Evolutionary conservation across 2,797 vertebrate genomes (phyloP).

Genomic region (Syngnathus rostellatus): DNA sequence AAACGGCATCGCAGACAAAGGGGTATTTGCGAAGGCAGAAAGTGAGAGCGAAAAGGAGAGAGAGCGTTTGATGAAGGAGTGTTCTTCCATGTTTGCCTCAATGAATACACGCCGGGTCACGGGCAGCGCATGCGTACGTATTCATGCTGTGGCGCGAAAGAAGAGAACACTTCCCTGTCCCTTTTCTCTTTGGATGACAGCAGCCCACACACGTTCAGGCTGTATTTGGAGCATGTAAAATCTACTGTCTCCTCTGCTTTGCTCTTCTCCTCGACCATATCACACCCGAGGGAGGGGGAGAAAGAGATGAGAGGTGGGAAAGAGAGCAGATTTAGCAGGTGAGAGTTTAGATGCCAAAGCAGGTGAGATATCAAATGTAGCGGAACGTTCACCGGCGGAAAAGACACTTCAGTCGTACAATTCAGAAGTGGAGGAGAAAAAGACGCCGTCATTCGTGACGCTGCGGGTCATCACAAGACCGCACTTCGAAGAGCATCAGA

Average conservation of each 20-base stretch:
- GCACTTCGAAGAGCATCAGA: background rate
- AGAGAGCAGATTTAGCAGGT: slow-evolving; percentile 41
- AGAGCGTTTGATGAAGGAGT: slow-evolving; percentile 46
- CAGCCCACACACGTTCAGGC: slow-evolving; percentile 40
- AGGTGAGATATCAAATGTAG: slow-evolving; percentile 32
- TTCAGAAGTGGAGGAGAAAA: slow-evolving; percentile 8
- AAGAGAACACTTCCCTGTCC: slow-evolving; percentile 48
- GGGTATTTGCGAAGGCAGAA: slow-evolving; percentile 41
- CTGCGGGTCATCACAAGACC: background rate
- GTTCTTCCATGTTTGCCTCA: slow-evolving; percentile 54
- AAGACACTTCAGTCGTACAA: background rate
- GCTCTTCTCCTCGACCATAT: slow-evolving; percentile 40
- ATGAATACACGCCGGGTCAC: slow-evolving; percentile 34
- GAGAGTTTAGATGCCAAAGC: slow-evolving; percentile 43
- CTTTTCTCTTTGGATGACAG: slow-evolving; percentile 54
- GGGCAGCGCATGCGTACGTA: slow-evolving; percentile 11
- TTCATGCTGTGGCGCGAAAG: slow-evolving; percentile 26
- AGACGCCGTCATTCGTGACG: background rate
- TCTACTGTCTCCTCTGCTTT: slow-evolving; percentile 65
- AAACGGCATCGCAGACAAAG: slow-evolving; percentile 42
- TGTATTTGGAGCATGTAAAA: slow-evolving; percentile 76
- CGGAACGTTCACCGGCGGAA: background rate
- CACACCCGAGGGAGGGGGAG: slow-evolving; percentile 4
- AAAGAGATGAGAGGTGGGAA: slow-evolving; percentile 9
- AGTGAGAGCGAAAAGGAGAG: slow-evolving; percentile 23